phyloP scores from a whole-genome alignment of 2,113 vertebrate genomes.

The Glaucomys volans region DNA sequence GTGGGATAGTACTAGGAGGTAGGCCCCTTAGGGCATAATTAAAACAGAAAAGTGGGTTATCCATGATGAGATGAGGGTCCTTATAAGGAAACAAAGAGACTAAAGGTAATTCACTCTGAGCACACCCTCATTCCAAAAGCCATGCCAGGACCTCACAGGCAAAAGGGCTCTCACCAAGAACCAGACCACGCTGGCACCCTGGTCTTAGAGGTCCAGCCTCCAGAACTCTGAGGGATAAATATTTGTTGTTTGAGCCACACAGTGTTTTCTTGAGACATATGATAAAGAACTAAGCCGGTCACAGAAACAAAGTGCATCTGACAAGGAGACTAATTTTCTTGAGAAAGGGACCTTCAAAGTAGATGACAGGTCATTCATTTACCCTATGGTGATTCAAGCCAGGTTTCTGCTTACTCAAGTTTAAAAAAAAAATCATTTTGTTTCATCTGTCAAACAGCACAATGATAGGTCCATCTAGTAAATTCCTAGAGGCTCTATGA shows the following conservation, averaged over 20 bases:
- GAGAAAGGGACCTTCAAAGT: background rate
- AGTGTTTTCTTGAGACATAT: background rate
- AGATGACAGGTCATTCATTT: background rate
- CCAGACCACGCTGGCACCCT: background rate
- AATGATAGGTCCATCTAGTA: background rate
- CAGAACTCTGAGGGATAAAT: background rate
- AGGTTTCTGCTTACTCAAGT: background rate
- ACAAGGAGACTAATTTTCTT: background rate
- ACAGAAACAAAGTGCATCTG: background rate
- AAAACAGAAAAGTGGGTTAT: background rate
- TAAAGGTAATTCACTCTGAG: background rate
- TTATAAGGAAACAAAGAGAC: background rate
- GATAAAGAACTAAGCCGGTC: background rate
- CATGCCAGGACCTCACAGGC: background rate
- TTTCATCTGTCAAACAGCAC: background rate
- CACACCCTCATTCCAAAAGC: background rate
- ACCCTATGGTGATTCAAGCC: background rate
- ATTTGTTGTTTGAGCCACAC: background rate
- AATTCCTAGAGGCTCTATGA: background rate
- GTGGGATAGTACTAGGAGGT: background rate
- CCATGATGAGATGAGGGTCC: no score
- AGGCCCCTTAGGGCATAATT: background rate
- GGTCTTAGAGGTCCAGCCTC: background rate
- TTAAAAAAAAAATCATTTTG: conserved; percentile 34
- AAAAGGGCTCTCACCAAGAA: background rate